phyloP scores from a whole-genome alignment of 2,888 invertebrate genomes.

The Archips xylosteana region DNA sequence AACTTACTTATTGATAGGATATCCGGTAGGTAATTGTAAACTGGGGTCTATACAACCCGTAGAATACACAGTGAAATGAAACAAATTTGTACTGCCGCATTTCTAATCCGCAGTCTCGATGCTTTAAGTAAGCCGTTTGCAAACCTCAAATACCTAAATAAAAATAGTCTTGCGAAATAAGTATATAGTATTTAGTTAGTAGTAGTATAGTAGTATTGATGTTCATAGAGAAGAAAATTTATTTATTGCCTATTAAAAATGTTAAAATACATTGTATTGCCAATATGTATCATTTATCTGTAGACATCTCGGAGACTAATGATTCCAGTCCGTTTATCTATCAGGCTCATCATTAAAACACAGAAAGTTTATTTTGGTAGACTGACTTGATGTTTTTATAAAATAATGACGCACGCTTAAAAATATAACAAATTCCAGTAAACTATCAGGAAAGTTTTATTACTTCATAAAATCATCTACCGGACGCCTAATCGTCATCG shows the following conservation, averaged over 20 bases:
- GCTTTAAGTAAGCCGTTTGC: too few species aligned
- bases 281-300: slow-evolving; percentile 24
- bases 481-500: slow-evolving; percentile 38
- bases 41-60: too few species aligned
- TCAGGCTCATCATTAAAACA: slow-evolving; percentile 62
- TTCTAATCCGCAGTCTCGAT: too few species aligned
- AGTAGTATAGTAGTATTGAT: neutral
- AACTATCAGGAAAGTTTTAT: slow-evolving; percentile 66
- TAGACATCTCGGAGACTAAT: slow-evolving; percentile 46
- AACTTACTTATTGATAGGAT: too few species aligned
- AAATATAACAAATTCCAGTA: slow-evolving; percentile 61
- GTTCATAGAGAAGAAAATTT: neutral
- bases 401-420: slow-evolving; percentile 70
- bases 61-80: neutral
- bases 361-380: slow-evolving; percentile 66
- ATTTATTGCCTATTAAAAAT: slow-evolving; percentile 8
- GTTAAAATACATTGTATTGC: slow-evolving; percentile 3
- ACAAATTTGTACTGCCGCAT: neutral
- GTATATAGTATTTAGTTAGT: too few species aligned
- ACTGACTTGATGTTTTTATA: slow-evolving; percentile 63
- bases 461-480: slow-evolving; percentile 47
- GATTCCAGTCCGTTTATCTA: slow-evolving; percentile 55
- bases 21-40: too few species aligned
- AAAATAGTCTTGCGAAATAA: too few species aligned
- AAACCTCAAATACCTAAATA: too few species aligned